These are phyloP conservation scores for Tautogolabrus adspersus DNA, from an alignment of 2,113 vertebrate species.

Conservation along the genomic window DNA sequence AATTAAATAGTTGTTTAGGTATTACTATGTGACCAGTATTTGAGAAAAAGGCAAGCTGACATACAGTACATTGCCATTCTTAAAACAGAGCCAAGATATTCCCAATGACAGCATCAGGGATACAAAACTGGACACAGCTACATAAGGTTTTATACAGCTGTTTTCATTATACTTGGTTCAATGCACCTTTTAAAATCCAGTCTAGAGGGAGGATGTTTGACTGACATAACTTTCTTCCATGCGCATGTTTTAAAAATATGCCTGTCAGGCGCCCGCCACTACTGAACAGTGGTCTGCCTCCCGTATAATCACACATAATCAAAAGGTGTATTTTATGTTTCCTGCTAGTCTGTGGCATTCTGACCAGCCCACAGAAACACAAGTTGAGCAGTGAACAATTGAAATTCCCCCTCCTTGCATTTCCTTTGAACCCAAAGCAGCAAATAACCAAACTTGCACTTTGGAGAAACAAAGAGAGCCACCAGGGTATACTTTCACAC, in stretches of 20 bases:
- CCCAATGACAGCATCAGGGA: not conserved
- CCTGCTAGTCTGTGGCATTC: constrained; percentile 17
- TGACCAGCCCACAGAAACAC: constrained; percentile 25
- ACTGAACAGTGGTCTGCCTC: not conserved
- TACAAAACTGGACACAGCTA: not conserved
- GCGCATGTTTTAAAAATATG: constrained; percentile 36
- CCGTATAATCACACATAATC: not conserved
- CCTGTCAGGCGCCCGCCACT: constrained; percentile 6
- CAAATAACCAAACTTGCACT: constrained; percentile 19
- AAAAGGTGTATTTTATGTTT: not conserved
- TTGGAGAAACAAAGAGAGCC: constrained; percentile 9
- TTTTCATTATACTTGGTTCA: not conserved
- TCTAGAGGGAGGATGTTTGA: not conserved
- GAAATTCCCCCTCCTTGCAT: constrained; percentile 25
- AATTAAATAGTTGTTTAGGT: too few relatives aligned
- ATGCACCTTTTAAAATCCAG: constrained; percentile 4
- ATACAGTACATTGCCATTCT: too few relatives aligned
- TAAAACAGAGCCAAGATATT: not conserved
- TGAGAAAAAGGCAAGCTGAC: too few relatives aligned
- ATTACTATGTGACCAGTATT: too few relatives aligned
- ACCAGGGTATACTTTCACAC: constrained; percentile 14
- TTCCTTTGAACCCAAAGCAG: constrained; percentile 29
- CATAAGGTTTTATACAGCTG: not conserved
- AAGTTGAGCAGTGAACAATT: constrained; percentile 21
- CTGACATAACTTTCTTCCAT: constrained; percentile 44